These are phyloP conservation scores for Metellina segmentata DNA, from an alignment of 2,888 invertebrate genomes.

Conservation along the genomic window DNA sequence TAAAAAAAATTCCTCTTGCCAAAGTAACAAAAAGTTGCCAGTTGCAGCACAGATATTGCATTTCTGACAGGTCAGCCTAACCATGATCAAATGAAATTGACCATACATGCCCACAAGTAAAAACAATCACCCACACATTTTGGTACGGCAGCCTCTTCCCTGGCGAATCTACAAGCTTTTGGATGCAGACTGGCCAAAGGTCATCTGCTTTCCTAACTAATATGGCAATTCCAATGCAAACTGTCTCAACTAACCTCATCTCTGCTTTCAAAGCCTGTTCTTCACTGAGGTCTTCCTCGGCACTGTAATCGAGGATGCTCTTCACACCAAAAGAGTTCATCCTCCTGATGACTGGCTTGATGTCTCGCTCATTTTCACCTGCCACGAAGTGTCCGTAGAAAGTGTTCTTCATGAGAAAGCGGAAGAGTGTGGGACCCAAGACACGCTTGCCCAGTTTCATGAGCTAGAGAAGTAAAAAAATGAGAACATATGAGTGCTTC, in stretches of 20 bases:
- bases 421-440: slow-evolving; percentile 91
- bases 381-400: slow-evolving; percentile 99
- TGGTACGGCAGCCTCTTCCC: no score
- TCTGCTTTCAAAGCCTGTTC: slow-evolving; percentile 97
- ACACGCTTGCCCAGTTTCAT: slow-evolving; percentile 89
- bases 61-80: no score
- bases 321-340: slow-evolving; percentile 97
- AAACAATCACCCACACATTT: no score
- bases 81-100: no score
- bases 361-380: slow-evolving; percentile 92
- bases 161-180: no score
- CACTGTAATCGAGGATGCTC: slow-evolving; percentile 98
- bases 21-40: no score
- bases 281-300: slow-evolving; percentile 95
- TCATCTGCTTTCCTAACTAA: no score
- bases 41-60: no score
- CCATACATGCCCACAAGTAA: no score
- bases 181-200: no score
- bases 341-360: slow-evolving; percentile 91
- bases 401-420: slow-evolving; percentile 92
- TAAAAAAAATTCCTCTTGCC: no score
- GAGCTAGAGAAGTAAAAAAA: slow-evolving; percentile 83
- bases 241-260: slow-evolving; percentile 86
- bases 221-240: background rate
- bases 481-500: background rate